Evolutionary conservation across 2,888 invertebrate species (phyloP), one percentile per base, ranked within the genome.

Genomic region (Drosophila mimica): DNA sequence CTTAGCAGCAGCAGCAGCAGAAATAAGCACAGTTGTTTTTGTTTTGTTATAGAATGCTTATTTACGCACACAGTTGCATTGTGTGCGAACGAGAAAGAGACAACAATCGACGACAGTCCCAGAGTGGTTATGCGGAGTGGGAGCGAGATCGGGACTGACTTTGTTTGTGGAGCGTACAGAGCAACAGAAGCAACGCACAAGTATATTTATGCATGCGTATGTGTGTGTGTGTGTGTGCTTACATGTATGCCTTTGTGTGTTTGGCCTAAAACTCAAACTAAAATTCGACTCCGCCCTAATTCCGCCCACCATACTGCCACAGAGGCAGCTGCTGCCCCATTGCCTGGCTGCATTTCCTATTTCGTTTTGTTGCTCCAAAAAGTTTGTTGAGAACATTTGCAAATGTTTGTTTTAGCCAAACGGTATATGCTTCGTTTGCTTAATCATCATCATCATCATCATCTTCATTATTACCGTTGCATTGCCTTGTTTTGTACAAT

Each of bases 351-450:
- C 77, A 74, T 83, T 77, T 83, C 73, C 65, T 79, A 76, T 76
- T 82, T 74, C 69, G 70, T 74, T 68, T 75, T 76, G 79, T 76
- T 74, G 77, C 67, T 66, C 77, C 78, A 68, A 66, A 82, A 88
- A 88, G 87, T 88, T 88, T 88, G 87, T 84, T 89, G 89, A 89
- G 88, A 90, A 88, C 89, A 89, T 88, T 82, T 63, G 90, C 89
- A 88, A 88, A 88, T 88, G 88, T 88, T 88, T 88, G 88, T 90
- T 90, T 88, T 88, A 90, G 87, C 88, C 75, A 81, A 86, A 83
- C 84, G 79, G 81, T 82, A 89, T 79, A 85, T 77, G 88, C 86
- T 81, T 89, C 86, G 88, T 74, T 89, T 89, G 75, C 73, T 84
- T 79, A 81, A 51, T 82, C 77, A 63, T 54, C 59, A 64, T 40